These are phyloP conservation scores for Ashinkailepas kermadecensis DNA, from an alignment of 2,888 invertebrate species.

Conservation along the genomic window DNA sequence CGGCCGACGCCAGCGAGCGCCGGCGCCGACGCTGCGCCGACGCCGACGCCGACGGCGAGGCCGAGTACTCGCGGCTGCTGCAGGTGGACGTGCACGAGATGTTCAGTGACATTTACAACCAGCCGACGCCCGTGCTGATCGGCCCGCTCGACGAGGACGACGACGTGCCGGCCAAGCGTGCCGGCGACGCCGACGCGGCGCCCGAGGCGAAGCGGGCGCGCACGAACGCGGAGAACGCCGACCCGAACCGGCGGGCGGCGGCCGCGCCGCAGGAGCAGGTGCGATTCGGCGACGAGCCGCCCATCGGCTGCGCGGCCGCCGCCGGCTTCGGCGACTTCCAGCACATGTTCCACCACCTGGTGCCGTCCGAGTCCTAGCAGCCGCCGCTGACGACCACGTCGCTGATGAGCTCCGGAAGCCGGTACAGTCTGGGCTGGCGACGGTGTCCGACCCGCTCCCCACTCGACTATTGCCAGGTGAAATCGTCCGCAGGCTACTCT, in stretches of 20 bases:
- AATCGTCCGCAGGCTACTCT: background rate
- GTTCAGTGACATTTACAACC: slow-evolving; percentile 17
- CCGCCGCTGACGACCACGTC: too few species aligned
- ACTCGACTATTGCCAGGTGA: background rate
- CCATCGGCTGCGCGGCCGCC: background rate
- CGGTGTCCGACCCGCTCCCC: background rate
- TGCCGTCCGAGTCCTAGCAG: slow-evolving; percentile 15
- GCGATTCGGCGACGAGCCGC: background rate
- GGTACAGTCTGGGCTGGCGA: background rate
- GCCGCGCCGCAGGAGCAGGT: background rate
- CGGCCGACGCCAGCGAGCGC: background rate
- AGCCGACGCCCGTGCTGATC: slow-evolving; percentile 11
- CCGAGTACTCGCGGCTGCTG: background rate
- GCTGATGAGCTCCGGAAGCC: background rate
- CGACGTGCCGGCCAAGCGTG: background rate
- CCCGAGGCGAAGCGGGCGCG: background rate
- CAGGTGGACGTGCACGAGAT: slow-evolving; percentile 1
- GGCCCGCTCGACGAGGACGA: slow-evolving; percentile 9
- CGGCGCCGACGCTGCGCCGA: background rate
- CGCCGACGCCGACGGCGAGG: background rate
- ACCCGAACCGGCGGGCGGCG: background rate
- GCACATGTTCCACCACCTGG: slow-evolving; percentile 18
- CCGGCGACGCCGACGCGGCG: background rate
- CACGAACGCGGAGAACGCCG: background rate
- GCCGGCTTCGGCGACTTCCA: slow-evolving; percentile 3